Evolutionary conservation across 2,113 vertebrate genomes (phyloP).

Genomic region (Ptilorrhoa leucosticta): DNA sequence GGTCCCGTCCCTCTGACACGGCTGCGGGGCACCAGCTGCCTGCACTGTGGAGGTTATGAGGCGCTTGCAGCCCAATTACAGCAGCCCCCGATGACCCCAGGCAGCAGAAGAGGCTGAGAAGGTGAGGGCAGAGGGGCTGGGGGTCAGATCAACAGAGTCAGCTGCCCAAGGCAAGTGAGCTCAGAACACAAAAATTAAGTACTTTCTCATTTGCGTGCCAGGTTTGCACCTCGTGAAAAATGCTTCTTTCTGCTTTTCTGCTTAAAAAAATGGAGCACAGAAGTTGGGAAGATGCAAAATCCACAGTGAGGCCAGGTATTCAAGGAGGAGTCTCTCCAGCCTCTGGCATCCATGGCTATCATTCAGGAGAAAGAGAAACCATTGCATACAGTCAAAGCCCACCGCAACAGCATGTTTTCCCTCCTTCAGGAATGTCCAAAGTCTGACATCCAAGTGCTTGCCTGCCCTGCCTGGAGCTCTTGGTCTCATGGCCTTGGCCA

Average conservation of each 20-base stretch:
- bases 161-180: neutral
- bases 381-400: neutral
- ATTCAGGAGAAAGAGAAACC: neutral
- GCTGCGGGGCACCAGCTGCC: neutral
- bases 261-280: neutral
- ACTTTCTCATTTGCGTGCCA: neutral
- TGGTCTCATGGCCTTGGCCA: fast-evolving
- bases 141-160: neutral
- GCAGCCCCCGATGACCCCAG: fast-evolving
- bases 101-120: neutral
- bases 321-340: neutral
- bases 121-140: neutral
- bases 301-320: neutral
- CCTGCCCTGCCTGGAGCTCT: neutral
- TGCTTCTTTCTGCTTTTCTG: neutral
- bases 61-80: fast-evolving
- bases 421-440: neutral
- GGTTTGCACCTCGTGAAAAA: neutral
- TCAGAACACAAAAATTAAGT: neutral
- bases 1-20: neutral
- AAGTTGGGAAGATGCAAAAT: neutral
- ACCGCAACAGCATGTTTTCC: neutral
- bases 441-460: fast-evolving
- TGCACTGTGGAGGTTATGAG: fast-evolving
- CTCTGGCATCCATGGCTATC: neutral